phyloP scores from a whole-genome alignment of 2,113 vertebrate species.

The Steatornis caripensis region DNA sequence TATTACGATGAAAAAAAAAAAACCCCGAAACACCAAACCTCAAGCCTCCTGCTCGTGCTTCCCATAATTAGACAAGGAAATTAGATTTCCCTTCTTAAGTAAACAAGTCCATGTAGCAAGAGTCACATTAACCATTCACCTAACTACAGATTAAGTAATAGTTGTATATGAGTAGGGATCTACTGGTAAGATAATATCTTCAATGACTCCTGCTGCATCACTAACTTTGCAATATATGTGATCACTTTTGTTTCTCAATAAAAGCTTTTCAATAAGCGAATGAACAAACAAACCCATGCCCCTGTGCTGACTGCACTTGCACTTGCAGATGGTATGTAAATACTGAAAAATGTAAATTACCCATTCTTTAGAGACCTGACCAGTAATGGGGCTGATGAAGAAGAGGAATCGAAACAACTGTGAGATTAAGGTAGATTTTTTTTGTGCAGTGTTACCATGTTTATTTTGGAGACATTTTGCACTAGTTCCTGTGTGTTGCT shows the following conservation, averaged over 20 bases:
- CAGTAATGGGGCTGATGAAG: neutral
- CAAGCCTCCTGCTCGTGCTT: neutral
- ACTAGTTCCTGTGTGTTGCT: neutral
- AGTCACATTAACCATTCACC: conserved; percentile 22
- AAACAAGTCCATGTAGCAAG: neutral
- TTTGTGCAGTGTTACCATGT: neutral
- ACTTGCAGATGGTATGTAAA: conserved; percentile 14
- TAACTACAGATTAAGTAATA: conserved; percentile 7
- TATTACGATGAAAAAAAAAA: neutral
- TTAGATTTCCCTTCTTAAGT: neutral
- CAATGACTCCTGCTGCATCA: neutral
- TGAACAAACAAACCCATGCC: neutral
- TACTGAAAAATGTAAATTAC: conserved; percentile 8
- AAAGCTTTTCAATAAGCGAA: neutral
- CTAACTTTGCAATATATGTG: neutral
- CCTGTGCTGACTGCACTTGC: neutral
- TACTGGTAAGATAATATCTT: neutral
- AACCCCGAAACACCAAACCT: neutral
- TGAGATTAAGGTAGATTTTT: neutral
- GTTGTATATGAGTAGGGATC: neutral
- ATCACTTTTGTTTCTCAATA: neutral
- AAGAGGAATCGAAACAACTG: neutral
- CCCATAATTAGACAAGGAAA: conserved; percentile 9
- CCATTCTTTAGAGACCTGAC: neutral
- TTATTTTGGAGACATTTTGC: neutral